A percentile compares a stretch with the other conserved stretches of the same genome.
Conservation (phyloP, 2,888 invertebrate species). For the Lomographa bimaculata region DNA sequence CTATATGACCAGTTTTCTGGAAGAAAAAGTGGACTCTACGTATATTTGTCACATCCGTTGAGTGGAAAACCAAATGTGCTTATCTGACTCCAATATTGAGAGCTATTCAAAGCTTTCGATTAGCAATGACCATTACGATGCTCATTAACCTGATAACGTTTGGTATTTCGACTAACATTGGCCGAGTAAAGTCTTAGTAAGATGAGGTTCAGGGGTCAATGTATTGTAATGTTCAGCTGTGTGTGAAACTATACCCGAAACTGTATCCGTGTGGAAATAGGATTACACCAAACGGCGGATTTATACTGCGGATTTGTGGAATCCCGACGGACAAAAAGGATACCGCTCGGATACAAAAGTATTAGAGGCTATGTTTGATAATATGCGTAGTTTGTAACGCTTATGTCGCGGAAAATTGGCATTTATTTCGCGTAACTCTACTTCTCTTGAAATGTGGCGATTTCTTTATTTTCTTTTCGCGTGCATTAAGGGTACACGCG, state of each 20-base stretch:
- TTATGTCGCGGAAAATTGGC: constrained; percentile 22
- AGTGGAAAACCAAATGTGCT: constrained; percentile 1
- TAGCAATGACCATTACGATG: constrained; percentile 28
- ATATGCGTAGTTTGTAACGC: constrained; percentile 49
- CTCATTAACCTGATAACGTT: constrained; percentile 31
- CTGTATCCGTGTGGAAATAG: constrained; percentile 54
- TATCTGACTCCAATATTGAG: constrained; percentile 15
- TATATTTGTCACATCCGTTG: not conserved
- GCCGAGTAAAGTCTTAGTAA: constrained; percentile 37
- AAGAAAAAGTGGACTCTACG: not conserved
- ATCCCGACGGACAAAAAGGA: constrained; percentile 65
- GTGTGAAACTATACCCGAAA: constrained; percentile 62
- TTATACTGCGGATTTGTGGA: constrained; percentile 69
- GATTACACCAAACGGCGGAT: constrained; percentile 73
- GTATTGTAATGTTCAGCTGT: constrained; percentile 56
- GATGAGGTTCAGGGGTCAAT: constrained; percentile 45
- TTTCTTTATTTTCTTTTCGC: constrained; percentile 15
- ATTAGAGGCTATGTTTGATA: constrained; percentile 64
- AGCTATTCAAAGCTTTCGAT: constrained; percentile 21
- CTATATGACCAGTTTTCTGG: constrained; percentile 3
- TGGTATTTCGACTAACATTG: constrained; percentile 24
- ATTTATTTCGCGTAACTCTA: constrained; percentile 6
- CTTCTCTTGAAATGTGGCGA: constrained; percentile 32
- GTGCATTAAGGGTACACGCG: not conserved
- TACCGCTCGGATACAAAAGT: constrained; percentile 50